phyloP scores from a whole-genome alignment of 64 coral and sea anemone species.

The Anthopleura sola region DNA sequence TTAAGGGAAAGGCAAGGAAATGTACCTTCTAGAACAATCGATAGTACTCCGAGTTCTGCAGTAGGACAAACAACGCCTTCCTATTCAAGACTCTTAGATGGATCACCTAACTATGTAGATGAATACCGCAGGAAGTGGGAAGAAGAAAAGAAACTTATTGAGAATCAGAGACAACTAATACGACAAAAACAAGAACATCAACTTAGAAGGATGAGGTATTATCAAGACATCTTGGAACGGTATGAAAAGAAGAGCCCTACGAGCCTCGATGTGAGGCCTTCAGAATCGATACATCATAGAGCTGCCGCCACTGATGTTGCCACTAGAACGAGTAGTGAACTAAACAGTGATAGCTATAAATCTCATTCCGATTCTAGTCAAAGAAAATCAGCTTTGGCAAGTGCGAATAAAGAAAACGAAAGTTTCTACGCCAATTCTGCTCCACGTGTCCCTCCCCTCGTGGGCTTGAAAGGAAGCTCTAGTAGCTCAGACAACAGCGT shows the following conservation, averaged over 20 bases:
- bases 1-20: not conserved
- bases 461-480: not conserved
- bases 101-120: conserved; percentile 43
- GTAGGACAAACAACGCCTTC: not conserved
- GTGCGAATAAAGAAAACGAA: not conserved
- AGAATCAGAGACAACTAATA: conserved; percentile 28
- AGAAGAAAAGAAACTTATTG: conserved; percentile 46
- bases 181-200: conserved; percentile 35
- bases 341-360: not conserved
- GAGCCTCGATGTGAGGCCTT: not conserved
- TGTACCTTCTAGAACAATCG: not conserved
- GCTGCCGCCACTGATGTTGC: not conserved
- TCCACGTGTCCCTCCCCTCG: not conserved
- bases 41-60: not conserved
- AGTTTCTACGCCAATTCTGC: not conserved
- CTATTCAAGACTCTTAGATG: not conserved
- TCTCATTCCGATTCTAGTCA: not conserved
- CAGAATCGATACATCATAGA: not conserved
- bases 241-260: conserved; percentile 5
- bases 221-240: conserved; percentile 12
- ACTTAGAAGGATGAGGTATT: conserved; percentile 16
- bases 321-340: not conserved
- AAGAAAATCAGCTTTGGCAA: not conserved
- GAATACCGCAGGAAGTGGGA: conserved; percentile 49
- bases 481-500: conserved; percentile 2